Evolutionary conservation across 2,113 vertebrate genomes (phyloP).

Genomic region (Ceratotherium simum): DNA sequence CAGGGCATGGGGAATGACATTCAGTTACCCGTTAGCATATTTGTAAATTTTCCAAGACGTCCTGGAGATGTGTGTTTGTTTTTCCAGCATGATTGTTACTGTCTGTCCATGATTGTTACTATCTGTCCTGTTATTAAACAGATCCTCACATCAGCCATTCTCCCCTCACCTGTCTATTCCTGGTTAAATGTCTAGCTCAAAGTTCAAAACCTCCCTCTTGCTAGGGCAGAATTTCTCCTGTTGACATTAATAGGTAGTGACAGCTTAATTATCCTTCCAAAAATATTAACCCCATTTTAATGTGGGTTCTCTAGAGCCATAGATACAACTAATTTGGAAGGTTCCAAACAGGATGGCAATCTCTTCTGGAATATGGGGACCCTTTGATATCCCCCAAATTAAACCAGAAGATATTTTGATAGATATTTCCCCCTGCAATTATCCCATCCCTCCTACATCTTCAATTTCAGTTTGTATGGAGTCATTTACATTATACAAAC

Average conservation of each 20-base stretch:
- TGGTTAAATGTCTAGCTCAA: background rate
- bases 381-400: background rate
- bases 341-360: background rate
- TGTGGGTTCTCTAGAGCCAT: background rate
- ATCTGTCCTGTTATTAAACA: background rate
- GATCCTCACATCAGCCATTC: background rate
- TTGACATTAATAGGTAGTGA: background rate
- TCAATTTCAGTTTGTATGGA: background rate
- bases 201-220: slow-evolving; percentile 9
- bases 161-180: background rate
- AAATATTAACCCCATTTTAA: slow-evolving; percentile 35
- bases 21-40: background rate
- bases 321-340: background rate
- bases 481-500: background rate
- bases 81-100: background rate
- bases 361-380: background rate
- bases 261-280: background rate
- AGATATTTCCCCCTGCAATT: background rate
- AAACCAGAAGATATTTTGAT: background rate
- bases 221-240: background rate
- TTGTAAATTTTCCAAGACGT: background rate
- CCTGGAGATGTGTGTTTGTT: background rate
- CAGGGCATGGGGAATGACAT: background rate
- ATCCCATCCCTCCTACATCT: background rate
- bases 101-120: fast-evolving